Evolutionary conservation across 2,797 vertebrate species (phyloP).

Genomic region (Squalus acanthias): DNA sequence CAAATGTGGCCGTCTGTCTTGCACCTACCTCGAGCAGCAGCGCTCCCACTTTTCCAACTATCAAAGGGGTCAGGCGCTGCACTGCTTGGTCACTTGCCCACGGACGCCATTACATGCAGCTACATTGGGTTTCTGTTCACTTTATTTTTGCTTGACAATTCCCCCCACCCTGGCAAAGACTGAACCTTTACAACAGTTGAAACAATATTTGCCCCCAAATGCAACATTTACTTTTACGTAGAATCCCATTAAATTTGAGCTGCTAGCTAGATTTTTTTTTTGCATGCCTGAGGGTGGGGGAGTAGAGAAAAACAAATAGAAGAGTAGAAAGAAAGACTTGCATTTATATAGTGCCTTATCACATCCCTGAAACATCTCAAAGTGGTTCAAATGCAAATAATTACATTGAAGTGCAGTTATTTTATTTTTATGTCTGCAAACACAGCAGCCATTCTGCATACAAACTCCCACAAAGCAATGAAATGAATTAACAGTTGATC

Average conservation of each 20-base stretch:
- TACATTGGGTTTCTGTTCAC: not conserved
- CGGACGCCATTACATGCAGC: not conserved
- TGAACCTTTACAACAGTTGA: not conserved
- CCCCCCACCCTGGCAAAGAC: not conserved
- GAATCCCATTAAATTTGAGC: not conserved
- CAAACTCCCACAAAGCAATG: not conserved
- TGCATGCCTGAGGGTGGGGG: not conserved
- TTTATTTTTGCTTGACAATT: not conserved
- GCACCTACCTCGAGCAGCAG: not conserved
- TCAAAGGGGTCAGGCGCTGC: not conserved
- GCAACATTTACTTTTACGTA: not conserved
- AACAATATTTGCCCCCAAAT: not conserved
- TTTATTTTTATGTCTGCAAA: not conserved
- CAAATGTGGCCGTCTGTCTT: not conserved
- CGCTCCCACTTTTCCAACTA: not conserved
- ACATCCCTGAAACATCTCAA: not conserved
- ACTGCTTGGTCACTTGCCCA: not conserved
- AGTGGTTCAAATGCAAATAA: not conserved
- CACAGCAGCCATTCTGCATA: not conserved
- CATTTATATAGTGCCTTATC: not conserved
- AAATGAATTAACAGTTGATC: not conserved
- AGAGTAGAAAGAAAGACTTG: not conserved
- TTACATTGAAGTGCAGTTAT: not conserved
- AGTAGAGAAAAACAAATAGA: not conserved
- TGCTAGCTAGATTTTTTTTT: not conserved